Evolutionary conservation across 2,113 vertebrate species (phyloP).

Genomic region (Sphaerodactylus townsendi): DNA sequence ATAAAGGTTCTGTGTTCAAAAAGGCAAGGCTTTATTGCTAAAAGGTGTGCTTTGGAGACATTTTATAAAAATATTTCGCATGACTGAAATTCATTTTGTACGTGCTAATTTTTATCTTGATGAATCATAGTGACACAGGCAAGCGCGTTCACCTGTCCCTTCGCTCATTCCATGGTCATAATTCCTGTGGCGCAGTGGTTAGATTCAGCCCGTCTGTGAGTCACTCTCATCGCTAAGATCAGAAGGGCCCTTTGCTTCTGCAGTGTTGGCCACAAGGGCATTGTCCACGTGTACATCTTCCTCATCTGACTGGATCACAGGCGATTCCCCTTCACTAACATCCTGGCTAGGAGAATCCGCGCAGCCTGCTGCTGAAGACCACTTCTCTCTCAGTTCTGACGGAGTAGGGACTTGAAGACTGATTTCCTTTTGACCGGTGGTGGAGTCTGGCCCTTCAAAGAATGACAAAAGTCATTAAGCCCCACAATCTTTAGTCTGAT

Average conservation of each 20-base stretch:
- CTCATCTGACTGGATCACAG: slow-evolving; percentile 81
- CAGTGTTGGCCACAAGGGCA: slow-evolving; percentile 71
- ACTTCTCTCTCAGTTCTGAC: slow-evolving; percentile 76
- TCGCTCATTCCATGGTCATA: slow-evolving; percentile 50
- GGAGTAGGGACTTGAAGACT: slow-evolving; percentile 87
- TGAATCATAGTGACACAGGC: slow-evolving; percentile 51
- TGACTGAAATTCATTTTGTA: slow-evolving; percentile 46
- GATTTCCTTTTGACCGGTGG: slow-evolving; percentile 77
- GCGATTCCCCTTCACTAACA: slow-evolving; percentile 77
- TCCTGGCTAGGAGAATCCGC: slow-evolving; percentile 82
- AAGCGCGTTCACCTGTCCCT: slow-evolving; percentile 58
- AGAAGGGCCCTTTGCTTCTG: slow-evolving; percentile 66
- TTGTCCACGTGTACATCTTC: slow-evolving; percentile 86
- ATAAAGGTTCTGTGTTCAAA: slow-evolving; percentile 57
- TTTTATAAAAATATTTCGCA: slow-evolving; percentile 47
- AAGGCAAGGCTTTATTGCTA: slow-evolving; percentile 62
- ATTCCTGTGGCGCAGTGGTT: slow-evolving; percentile 43
- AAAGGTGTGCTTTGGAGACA: slow-evolving; percentile 57
- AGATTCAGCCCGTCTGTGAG: slow-evolving; percentile 66
- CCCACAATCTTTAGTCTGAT: neutral
- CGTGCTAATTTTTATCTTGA: slow-evolving; percentile 46
- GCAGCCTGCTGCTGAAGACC: slow-evolving; percentile 79
- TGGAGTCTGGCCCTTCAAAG: slow-evolving; percentile 77
- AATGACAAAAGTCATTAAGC: neutral
- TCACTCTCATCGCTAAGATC: slow-evolving; percentile 90